Conservation (phyloP, 1,140 invertebrate genomes). For the Acyrthosiphon pisum region DNA sequence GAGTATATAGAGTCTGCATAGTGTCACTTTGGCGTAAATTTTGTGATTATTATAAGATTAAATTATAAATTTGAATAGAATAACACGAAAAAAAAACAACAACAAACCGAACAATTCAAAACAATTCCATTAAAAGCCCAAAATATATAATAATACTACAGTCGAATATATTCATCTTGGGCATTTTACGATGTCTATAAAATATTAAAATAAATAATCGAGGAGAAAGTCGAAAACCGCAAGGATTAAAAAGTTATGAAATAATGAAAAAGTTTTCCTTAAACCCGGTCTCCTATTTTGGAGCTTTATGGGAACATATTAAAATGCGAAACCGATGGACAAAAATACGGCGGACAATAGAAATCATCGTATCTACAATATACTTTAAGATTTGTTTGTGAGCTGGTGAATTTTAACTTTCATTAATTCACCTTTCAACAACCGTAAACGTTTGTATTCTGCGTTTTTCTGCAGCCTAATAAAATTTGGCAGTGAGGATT, state of each 20-base stretch:
- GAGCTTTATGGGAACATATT: background rate
- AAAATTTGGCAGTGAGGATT: background rate
- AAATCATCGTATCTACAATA: background rate
- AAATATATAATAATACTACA: background rate
- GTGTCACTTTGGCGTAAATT: background rate
- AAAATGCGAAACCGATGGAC: background rate
- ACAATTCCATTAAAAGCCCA: background rate
- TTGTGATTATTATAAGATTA: background rate
- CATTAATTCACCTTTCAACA: background rate
- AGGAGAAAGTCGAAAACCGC: background rate
- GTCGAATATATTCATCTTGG: background rate
- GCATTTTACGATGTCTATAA: constrained; percentile 8
- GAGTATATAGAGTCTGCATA: background rate
- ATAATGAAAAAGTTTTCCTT: constrained; percentile 11
- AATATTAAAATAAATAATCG: background rate
- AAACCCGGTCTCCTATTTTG: background rate
- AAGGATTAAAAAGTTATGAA: constrained; percentile 14
- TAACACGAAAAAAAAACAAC: background rate
- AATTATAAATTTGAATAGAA: background rate
- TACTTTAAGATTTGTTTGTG: background rate
- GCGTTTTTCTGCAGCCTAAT: background rate
- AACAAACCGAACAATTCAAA: background rate
- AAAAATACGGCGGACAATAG: background rate
- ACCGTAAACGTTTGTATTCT: background rate
- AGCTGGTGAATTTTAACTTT: background rate